Base-by-base conservation (phyloP, 2,797 vertebrate genomes). In the Microchirus variegatus region DNA sequence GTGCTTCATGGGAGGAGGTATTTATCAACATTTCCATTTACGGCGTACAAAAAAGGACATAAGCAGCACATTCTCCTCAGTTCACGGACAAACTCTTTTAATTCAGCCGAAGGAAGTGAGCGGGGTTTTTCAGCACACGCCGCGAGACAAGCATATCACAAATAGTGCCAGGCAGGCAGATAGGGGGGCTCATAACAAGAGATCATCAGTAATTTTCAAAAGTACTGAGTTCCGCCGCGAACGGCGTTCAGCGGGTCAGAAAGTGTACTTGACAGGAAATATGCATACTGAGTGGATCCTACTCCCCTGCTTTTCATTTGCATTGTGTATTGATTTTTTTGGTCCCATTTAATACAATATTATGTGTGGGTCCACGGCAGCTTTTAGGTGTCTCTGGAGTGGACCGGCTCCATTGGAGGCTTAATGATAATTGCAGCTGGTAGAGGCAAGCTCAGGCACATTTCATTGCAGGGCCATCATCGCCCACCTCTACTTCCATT, bases 191-290 rank as follows among this genome's bases (percentile, higher is more conserved):
- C 91, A 86, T 92, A 90, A 92, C 87, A 91, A 88, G 87, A 90
- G 90, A 90, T 90, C 89, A 93, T 90, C 90, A 82, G 90, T 89
- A 90, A 91, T 93, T 93, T 93, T 90, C 85, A 90, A 83, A 91
- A 92, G 90, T 87, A 93, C 85, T 75, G 90, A 92, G 91, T 91
- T 92, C 87, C 67, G 81, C 85, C 60, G 55, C 70, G 79, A 87
- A 86, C 74, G 66, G 78, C 85, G 83, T 91, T 92, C 90, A 90
- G 87, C 71, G 75, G 92, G 92, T 93, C 93, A 94, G 86, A 94
- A 93, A 92, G 92, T 93, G 93, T 93, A 94, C 93, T 94, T 93
- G 93, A 94, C 92, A 93, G 91, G 84, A 93, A 94, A 94, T 92
- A 93, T 94, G 92, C 93, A 94, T 93, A 94, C 89, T 91, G 92